Evolutionary conservation across 1,140 invertebrate species (phyloP).

Genomic region (Pseudoatta argentina): DNA sequence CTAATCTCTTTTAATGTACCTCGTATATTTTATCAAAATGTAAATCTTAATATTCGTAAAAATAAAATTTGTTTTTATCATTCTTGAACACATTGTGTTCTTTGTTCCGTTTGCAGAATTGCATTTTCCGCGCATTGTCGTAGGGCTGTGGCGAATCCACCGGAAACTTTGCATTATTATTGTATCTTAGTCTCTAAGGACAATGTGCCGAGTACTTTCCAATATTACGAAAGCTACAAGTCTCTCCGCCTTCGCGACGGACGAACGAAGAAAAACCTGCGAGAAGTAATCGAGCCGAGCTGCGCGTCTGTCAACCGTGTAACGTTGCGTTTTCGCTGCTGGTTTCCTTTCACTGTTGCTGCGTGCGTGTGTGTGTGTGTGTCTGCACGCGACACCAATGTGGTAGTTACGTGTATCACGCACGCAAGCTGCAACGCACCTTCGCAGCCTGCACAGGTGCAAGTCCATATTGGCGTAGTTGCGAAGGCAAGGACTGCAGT

Average conservation of each 20-base stretch:
- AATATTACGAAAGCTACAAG: slow-evolving; percentile 55
- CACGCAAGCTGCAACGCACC: slow-evolving; percentile 30
- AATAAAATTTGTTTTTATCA: neutral
- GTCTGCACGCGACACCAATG: neutral
- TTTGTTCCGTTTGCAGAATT: neutral
- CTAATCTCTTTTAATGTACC: neutral
- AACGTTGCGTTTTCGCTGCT: slow-evolving; percentile 34
- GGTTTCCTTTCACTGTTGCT: slow-evolving; percentile 63
- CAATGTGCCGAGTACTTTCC: slow-evolving; percentile 56
- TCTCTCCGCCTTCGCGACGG: slow-evolving; percentile 42
- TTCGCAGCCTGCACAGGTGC: slow-evolving; percentile 60
- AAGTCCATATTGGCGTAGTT: slow-evolving; percentile 14
- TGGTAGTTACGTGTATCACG: neutral
- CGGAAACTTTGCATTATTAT: slow-evolving; percentile 34
- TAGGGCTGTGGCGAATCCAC: neutral
- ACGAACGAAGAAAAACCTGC: slow-evolving; percentile 42
- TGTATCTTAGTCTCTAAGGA: slow-evolving; percentile 11
- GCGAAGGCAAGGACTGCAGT: slow-evolving; percentile 34
- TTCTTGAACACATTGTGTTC: neutral
- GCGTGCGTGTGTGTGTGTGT: neutral
- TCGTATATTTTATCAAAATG: neutral
- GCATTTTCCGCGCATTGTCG: neutral
- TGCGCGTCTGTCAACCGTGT: slow-evolving; percentile 29
- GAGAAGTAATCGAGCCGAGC: slow-evolving; percentile 36
- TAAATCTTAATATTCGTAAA: neutral